Base-by-base conservation (phyloP, 1,140 invertebrate genomes). In the Proales similis region DNA sequence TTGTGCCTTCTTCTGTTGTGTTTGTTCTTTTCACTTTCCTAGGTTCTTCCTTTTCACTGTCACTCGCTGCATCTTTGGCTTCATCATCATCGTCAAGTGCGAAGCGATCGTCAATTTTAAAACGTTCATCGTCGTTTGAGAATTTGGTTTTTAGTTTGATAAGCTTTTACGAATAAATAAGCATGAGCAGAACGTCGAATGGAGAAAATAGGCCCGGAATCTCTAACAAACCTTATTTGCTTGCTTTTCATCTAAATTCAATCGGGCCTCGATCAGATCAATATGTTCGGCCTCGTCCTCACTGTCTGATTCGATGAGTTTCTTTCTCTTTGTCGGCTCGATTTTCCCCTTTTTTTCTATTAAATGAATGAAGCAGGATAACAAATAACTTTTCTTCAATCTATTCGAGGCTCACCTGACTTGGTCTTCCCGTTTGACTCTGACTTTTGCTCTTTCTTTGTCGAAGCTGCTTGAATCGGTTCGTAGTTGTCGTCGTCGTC, bases 101-200 rank as follows among this genome's bases (percentile, higher is more conserved):
- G 19, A 53, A 53, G 17, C 48, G 29, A 53, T 53, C 32, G 32
- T 53, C 48, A 24, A 53, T 53, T 53, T 38, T 53, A 38, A 53
- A 53, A 36, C 48, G 48, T 6, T 32, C 9, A 53, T 53, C 48
- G 27, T 53, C 48, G 42, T 53, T 53, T 14, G 48, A 53, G 27
- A 26, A 53, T 53, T 53, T 53, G 2, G 48, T 38, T 53, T 53
- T 53, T 7, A 53, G 29, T 22, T 53, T 26, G 42, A 53, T 53
- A 12, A 53, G 26, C 48, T 53, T 36, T 9, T 36, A 9, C 9
- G 14, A 36, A 36, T 53, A 5, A 38, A 36, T 38, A 53, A 22
- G 12, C 2, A 1, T 30, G 6, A 30, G 17, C 20, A 17, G 32
- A 6, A 30, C n/a, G 22, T n/a, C 38, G 42, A 22, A 4, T 53